Evolutionary conservation across 1,140 invertebrate genomes (phyloP).

Genomic region (Potamilus streckersoni): DNA sequence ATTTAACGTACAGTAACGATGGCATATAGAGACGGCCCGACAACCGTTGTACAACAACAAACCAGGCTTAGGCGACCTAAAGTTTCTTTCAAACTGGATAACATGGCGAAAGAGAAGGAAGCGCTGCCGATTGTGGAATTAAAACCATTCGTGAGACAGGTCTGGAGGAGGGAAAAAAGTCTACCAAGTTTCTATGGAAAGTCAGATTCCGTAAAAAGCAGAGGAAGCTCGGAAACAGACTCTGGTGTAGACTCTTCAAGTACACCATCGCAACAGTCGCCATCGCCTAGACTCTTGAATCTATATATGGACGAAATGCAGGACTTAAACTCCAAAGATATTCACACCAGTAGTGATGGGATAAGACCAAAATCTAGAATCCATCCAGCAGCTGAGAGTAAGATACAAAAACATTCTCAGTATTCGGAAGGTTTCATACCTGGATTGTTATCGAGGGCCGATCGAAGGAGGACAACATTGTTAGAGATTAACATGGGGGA

Average conservation of each 20-base stretch:
- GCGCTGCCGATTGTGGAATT: slow-evolving; percentile 46
- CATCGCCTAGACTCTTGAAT: slow-evolving; percentile 4
- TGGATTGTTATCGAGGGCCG: slow-evolving; percentile 41
- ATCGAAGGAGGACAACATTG: slow-evolving; percentile 40
- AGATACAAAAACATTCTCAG: slow-evolving; percentile 33
- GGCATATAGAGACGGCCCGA: background rate
- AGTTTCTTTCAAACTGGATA: slow-evolving; percentile 25
- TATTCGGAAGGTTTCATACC: slow-evolving; percentile 43
- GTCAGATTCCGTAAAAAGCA: slow-evolving; percentile 16
- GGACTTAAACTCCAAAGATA: slow-evolving; percentile 18
- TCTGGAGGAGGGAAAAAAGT: slow-evolving; percentile 47
- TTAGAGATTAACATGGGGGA: slow-evolving; percentile 41
- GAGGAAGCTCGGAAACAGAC: slow-evolving; percentile 9
- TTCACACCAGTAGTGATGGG: slow-evolving; percentile 18
- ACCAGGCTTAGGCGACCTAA: slow-evolving; percentile 3
- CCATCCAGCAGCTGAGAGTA: slow-evolving; percentile 35
- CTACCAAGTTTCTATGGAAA: slow-evolving; percentile 34
- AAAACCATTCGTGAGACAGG: slow-evolving; percentile 48
- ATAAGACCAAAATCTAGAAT: slow-evolving; percentile 18
- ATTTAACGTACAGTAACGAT: too few relatives aligned
- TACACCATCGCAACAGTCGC: slow-evolving; percentile 6
- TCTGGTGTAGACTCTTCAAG: slow-evolving; percentile 11
- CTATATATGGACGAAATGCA: slow-evolving; percentile 18
- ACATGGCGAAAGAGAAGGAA: slow-evolving; percentile 15
- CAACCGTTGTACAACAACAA: background rate